A percentile compares a stretch with the other conserved stretches of the same genome.
Conservation (phyloP, 2,113 vertebrate genomes). For the Serilophus lunatus region DNA sequence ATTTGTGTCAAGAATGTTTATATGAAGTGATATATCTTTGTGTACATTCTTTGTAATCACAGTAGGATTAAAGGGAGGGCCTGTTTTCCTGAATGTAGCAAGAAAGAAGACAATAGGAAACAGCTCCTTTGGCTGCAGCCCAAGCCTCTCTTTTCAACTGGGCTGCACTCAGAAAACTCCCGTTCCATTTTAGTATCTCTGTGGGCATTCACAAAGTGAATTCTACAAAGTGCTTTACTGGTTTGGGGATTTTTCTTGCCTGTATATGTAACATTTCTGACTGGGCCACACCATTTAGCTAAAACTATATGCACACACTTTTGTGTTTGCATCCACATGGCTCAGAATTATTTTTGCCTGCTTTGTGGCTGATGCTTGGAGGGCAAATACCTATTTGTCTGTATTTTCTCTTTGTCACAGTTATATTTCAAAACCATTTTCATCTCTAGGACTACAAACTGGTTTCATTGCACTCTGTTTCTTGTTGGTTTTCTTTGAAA, state of each 20-base stretch:
- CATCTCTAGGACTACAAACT: background rate
- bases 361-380: background rate
- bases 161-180: background rate
- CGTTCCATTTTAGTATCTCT: background rate
- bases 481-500: background rate
- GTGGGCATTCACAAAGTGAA: background rate
- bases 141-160: background rate
- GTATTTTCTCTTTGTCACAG: background rate
- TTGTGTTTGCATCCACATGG: background rate
- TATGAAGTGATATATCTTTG: slow-evolving; percentile 9
- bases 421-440: background rate
- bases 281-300: background rate
- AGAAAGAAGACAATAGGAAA: slow-evolving; percentile 28
- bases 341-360: background rate
- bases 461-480: background rate
- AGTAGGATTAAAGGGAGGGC: slow-evolving; percentile 19
- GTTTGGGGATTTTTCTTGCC: background rate
- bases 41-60: slow-evolving; percentile 36
- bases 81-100: background rate
- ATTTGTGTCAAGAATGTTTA: slow-evolving; percentile 24
- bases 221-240: background rate
- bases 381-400: background rate
- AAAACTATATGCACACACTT: background rate
- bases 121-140: slow-evolving; percentile 9
- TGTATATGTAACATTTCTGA: background rate